Base-by-base conservation (phyloP, 1,140 invertebrate genomes). In the Aphaenogaster ashmeadi region DNA sequence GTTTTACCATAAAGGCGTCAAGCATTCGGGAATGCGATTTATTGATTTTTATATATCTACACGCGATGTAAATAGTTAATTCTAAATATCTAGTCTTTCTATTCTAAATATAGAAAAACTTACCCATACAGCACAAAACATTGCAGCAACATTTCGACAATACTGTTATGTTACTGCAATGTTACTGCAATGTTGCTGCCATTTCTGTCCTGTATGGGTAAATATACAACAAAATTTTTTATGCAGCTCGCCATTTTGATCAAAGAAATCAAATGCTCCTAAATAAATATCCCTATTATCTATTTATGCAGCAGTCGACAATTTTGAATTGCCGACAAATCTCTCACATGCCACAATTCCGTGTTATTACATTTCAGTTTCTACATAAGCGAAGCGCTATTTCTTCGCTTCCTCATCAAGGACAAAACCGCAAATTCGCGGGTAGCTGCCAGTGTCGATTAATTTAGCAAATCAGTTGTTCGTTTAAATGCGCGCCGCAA, bases 381-480 rank as follows among this genome's bases (percentile, higher is more conserved):
- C 9, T n/a, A 18, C n/a, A 33, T 52, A 36, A 18, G 8, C 13
- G 9, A 52, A n/a, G 33, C 56, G n/a, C 15, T n/a, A 52, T 27
- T 58, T 21, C 38, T 77, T 58, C n/a, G 36, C 11, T 27, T 77
- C 8, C 11, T 52, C 13, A 21, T 41, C n/a, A n/a, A 74, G 9
- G 0, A 41, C 11, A n/a, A 44, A 18, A 52, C 21, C 38, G 38
- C 15, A 44, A 60, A 77, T 44, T 77, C 56, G n/a, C 21, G 15
- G 38, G 7, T 44, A 36, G 18, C 11, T 75, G 52, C 9, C 38
- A 15, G 38, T 75, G 52, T 44, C 54, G 8, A 15, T 3, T 47
- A 60, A 77, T 44, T 77, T 60, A 77, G 38, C 74, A n/a, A 60
- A 41, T 60, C 58, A 44, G 8, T 47, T 7, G 47, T 11, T 47